Base-by-base conservation (phyloP, 2,797 vertebrate genomes). In the Takifugu rubripes region DNA sequence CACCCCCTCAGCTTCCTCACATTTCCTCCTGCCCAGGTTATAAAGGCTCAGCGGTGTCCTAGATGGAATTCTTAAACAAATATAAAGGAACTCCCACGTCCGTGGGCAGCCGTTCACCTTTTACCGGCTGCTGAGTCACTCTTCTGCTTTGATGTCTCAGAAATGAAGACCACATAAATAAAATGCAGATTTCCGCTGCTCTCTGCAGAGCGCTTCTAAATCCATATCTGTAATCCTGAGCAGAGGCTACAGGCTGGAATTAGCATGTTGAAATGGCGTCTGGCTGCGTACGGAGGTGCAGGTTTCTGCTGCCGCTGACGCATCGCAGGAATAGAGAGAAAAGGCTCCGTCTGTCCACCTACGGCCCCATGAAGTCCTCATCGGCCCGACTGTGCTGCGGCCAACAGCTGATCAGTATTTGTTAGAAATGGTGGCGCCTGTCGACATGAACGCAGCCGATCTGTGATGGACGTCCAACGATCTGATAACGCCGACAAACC, bases 81-180 rank as follows among this genome's bases (percentile, higher is more conserved):
- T 73, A 48, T 50, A 67, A 76, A 73, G 25, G 49, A 25, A 55
- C 69, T 56, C 71, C 73, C 72, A 75, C 71, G 43, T 70, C 54
- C 57, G 75, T 31, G 56, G 69, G 71, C 58, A 70, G 59, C 48
- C 12, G 59, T 66, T 73, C 51, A 51, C 58, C 53, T 29, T 61
- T 26, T 59, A 14, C 42, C 72, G 68, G 60, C 16, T 8, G 66
- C 68, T 79, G 59, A 74, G 64, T 81, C 72, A 71, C 25, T 3
- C 51, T 36, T 43, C n/a, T 1, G 16, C 8, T 16, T 74, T 27
- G 25, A 67, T 66, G 31, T 52, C 24, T 52, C 51, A 55, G 14
- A 1, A 27, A 24, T 58, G 25, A 7, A 63, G 24, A 49, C 6
- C 48, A 49, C 9, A 16, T 14, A 31, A 64, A 54, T 8, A 56